Base-by-base conservation (phyloP, 2,113 vertebrate genomes). In the Numenius arquata region DNA sequence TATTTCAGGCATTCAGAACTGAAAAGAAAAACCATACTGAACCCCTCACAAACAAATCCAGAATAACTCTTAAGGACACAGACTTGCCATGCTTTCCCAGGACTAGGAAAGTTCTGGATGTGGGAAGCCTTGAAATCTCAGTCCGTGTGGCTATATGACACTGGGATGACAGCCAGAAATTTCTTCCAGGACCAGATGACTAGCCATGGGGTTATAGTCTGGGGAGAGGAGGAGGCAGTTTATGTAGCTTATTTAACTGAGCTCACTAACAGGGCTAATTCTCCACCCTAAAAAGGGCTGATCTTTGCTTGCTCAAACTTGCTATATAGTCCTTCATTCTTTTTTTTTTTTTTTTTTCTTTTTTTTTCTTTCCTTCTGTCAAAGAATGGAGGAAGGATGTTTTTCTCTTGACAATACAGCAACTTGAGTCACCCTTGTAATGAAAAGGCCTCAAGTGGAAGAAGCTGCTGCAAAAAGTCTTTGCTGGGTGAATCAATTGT, bases 11-110 rank as follows among this genome's bases (percentile, higher is more conserved):
- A 15, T 65, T 66, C 29, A 47, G 9, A 76, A 56, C 12, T 26
- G 14, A n/a, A 67, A 61, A 78, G 52, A 63, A 65, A 15, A 21
- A 1, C 11, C 11, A 59, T 12, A 30, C 18, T 2, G 4, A 66
- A 6, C 6, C 3, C 15, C 36, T 45, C 15, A 25, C 7, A 52
- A 66, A 65, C 15, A 7, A 77, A 36, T 30, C 9, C 61, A 30
- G 23, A 56, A 36, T 21, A 66, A 61, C n/a, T 30, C 15, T 47
- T 43, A 36, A 45, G 23, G 41, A 6, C 32, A 34, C 14, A 43
- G 14, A 32, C 8, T 20, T 12, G 7, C 5, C 7, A 53, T 1
- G 0, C 1, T 62, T 89, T 73, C 19, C 13, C 6, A 32, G 40
- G 27, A 13, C 0, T 2, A 62, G 56, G 48, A 79, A 56, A 5